Percentiles rank a stretch among this genome's conserved stretches.
These are phyloP conservation scores for Muscicapa comitata DNA, from an alignment of 2,797 vertebrate genomes.

Conservation along the genomic window DNA sequence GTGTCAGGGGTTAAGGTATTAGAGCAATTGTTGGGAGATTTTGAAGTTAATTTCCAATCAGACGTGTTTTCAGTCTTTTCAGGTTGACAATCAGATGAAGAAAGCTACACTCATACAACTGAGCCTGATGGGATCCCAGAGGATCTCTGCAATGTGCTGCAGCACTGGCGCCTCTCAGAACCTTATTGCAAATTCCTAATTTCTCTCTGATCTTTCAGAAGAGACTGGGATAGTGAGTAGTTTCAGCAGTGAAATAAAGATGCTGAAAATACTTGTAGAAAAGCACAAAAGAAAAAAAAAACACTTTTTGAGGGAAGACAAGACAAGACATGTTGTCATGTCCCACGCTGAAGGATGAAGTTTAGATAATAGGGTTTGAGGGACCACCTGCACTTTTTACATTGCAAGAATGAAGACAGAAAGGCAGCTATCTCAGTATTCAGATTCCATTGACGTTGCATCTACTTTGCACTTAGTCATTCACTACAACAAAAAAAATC, in stretches of 20 bases:
- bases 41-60: neutral
- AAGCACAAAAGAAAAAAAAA: fast-evolving
- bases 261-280: neutral
- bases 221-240: neutral
- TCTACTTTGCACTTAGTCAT: neutral
- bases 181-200: neutral
- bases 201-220: neutral
- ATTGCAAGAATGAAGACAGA: neutral
- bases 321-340: fast-evolving
- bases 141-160: fast-evolving
- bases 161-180: neutral
- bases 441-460: neutral
- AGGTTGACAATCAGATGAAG: neutral
- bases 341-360: neutral
- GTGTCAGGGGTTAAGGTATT: neutral
- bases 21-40: neutral
- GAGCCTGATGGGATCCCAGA: neutral
- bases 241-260: neutral
- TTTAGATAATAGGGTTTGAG: neutral
- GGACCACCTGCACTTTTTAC: neutral
- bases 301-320: neutral
- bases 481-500: neutral
- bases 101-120: neutral
- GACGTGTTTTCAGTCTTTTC: neutral
- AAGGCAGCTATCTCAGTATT: neutral